A percentile compares a stretch with the other conserved stretches of the same genome.
These are phyloP conservation scores for Acrocyrtus sp. DNA, from an alignment of 2,888 invertebrate species.

Conservation along the genomic window DNA sequence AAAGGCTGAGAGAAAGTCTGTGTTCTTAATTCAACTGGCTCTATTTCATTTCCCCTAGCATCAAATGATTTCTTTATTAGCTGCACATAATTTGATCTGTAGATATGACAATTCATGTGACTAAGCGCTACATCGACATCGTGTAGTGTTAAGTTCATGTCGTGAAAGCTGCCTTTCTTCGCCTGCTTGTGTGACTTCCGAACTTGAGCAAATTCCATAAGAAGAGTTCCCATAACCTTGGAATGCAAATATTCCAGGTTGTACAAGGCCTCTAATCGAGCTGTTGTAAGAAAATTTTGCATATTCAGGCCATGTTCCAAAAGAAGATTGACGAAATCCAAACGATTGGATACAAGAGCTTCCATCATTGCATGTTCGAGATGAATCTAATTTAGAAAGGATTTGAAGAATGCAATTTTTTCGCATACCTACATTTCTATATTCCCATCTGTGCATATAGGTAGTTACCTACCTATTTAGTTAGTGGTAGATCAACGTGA, in stretches of 20 bases:
- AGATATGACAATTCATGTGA: conserved; percentile 98
- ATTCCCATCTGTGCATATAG: too few species aligned
- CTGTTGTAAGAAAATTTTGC: conserved; percentile 96
- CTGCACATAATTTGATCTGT: conserved; percentile 72
- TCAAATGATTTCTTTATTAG: conserved; percentile 6
- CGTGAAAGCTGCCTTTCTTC: conserved; percentile 8
- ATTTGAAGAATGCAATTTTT: too few species aligned
- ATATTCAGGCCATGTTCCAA: conserved; percentile 98
- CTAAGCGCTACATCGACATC: conserved; percentile 97
- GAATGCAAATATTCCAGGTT: conserved; percentile 73
- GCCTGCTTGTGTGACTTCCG: conserved; percentile 6
- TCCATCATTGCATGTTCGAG: conserved; percentile 99
- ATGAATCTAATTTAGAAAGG: too few species aligned
- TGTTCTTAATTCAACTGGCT: conserved; percentile 9
- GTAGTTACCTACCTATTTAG: too few species aligned
- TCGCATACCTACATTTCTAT: too few species aligned
- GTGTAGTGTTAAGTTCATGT: conserved; percentile 75
- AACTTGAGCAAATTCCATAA: conserved; percentile 51
- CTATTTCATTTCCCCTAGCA: not conserved
- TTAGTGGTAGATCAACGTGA: too few species aligned
- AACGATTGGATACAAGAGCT: conserved; percentile 94
- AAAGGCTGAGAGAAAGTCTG: conserved; percentile 57
- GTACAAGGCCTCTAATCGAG: conserved; percentile 94
- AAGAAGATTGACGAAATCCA: conserved; percentile 96
- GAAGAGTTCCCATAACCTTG: conserved; percentile 34